A percentile compares a stretch with the other conserved stretches of the same genome.
Evolutionary conservation across 30 jellyfish, hydroid and myxozoan genomes (phyloP).

Genomic region (Nemopilema nomurai): DNA sequence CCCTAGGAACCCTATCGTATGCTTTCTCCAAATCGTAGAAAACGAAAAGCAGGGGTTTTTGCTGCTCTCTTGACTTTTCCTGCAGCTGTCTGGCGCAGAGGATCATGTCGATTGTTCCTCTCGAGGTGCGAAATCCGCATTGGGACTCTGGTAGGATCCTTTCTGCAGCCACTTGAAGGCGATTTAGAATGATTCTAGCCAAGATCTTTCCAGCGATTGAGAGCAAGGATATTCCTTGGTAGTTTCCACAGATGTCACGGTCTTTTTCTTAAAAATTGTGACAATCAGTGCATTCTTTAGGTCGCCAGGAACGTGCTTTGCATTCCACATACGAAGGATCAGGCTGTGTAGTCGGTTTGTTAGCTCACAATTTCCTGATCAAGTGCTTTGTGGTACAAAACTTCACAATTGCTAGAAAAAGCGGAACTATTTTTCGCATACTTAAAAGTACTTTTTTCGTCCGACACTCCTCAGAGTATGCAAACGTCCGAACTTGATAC

Average conservation of each 20-base stretch:
- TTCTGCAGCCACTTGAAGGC: constrained; percentile 5
- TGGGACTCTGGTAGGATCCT: constrained; percentile 15
- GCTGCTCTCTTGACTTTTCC: background rate
- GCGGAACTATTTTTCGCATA: too few species aligned
- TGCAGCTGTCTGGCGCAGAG: constrained; percentile 7
- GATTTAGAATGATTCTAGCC: constrained; percentile 12
- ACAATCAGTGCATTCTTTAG: background rate
- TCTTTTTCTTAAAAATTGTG: constrained; percentile 17
- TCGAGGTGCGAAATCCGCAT: constrained; percentile 3
- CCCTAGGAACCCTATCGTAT: background rate
- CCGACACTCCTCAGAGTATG: too few species aligned
- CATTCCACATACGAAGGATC: background rate
- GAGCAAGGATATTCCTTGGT: constrained; percentile 16
- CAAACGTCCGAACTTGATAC: too few species aligned
- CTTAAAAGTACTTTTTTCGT: too few species aligned
- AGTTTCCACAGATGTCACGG: constrained; percentile 4
- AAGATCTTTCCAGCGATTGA: constrained; percentile 21
- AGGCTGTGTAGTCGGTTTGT: background rate
- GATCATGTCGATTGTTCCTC: background rate
- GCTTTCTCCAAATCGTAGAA: background rate
- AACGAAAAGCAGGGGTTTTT: background rate
- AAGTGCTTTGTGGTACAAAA: background rate
- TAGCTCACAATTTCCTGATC: background rate
- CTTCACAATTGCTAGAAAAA: background rate
- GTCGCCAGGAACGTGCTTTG: background rate